Percentiles rank a stretch among this genome's conserved stretches.
phyloP scores from a whole-genome alignment of 2,888 invertebrate genomes.

The Catocala sponsa region DNA sequence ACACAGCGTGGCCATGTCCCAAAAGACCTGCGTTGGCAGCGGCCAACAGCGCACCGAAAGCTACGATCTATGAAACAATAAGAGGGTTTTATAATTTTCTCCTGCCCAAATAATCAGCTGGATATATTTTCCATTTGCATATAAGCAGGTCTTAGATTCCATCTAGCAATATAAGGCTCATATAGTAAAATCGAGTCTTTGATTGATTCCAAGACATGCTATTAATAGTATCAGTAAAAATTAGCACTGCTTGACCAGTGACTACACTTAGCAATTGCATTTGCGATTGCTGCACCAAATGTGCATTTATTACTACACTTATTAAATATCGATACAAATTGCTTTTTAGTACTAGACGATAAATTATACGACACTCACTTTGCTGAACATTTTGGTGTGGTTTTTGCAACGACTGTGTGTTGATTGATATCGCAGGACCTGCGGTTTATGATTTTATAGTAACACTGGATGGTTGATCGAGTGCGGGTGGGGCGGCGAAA shows the following conservation, averaged over 20 bases:
- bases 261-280: too few species aligned
- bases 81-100: neutral
- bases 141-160: too few species aligned
- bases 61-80: conserved; percentile 31
- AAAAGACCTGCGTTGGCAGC: conserved; percentile 64
- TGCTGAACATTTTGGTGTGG: conserved; percentile 58
- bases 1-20: conserved; percentile 50
- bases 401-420: conserved; percentile 42
- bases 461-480: conserved; percentile 15
- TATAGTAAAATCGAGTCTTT: too few species aligned
- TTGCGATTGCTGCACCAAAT: too few species aligned
- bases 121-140: too few species aligned
- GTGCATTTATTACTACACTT: too few species aligned
- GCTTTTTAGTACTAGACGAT: neutral
- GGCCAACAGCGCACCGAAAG: conserved; percentile 55
- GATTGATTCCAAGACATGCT: too few species aligned
- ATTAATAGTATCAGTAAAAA: too few species aligned
- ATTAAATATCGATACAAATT: too few species aligned
- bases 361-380: conserved; percentile 49
- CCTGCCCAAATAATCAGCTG: too few species aligned
- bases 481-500: conserved; percentile 53
- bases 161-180: too few species aligned
- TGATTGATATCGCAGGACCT: conserved; percentile 55
- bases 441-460: conserved; percentile 52
- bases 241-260: too few species aligned